Percentiles rank a stretch among this genome's conserved stretches.
These are phyloP conservation scores for Abrostola tripartita DNA, from an alignment of 2,888 invertebrate genomes.

Conservation along the genomic window DNA sequence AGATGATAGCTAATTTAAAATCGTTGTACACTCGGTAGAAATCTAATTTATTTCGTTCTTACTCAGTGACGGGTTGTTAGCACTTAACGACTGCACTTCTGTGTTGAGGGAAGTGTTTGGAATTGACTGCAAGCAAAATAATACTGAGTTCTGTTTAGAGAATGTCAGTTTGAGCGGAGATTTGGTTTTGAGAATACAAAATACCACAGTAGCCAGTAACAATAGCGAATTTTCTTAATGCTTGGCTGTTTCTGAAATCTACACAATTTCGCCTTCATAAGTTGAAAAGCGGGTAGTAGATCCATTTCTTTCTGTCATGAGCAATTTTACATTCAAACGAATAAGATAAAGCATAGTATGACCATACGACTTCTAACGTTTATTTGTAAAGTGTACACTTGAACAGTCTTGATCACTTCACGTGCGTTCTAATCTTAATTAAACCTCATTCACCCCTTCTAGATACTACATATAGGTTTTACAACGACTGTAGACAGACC, in stretches of 20 bases:
- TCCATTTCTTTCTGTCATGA: too few relatives aligned
- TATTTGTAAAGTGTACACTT: neutral
- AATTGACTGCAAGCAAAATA: neutral
- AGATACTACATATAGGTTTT: slow-evolving; percentile 9
- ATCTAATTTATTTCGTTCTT: slow-evolving; percentile 45
- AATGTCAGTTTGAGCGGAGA: neutral
- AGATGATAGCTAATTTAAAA: slow-evolving; percentile 44
- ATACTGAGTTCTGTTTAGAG: neutral
- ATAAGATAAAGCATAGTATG: too few relatives aligned
- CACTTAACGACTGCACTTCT: slow-evolving; percentile 10
- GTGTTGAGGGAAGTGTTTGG: slow-evolving; percentile 8
- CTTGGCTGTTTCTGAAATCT: too few relatives aligned
- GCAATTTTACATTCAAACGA: too few relatives aligned
- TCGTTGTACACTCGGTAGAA: slow-evolving; percentile 20
- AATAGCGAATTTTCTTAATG: too few relatives aligned
- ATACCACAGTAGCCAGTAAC: too few relatives aligned
- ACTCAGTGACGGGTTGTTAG: slow-evolving; percentile 1
- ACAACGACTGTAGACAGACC: slow-evolving; percentile 7
- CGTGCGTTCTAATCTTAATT: neutral
- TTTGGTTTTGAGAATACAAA: too few relatives aligned
- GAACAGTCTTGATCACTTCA: neutral
- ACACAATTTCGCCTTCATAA: too few relatives aligned
- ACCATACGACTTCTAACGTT: too few relatives aligned
- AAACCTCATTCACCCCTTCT: neutral
- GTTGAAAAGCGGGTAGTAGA: too few relatives aligned